These are phyloP conservation scores for Carduelis carduelis DNA, from an alignment of 2,797 vertebrate species.

Conservation along the genomic window DNA sequence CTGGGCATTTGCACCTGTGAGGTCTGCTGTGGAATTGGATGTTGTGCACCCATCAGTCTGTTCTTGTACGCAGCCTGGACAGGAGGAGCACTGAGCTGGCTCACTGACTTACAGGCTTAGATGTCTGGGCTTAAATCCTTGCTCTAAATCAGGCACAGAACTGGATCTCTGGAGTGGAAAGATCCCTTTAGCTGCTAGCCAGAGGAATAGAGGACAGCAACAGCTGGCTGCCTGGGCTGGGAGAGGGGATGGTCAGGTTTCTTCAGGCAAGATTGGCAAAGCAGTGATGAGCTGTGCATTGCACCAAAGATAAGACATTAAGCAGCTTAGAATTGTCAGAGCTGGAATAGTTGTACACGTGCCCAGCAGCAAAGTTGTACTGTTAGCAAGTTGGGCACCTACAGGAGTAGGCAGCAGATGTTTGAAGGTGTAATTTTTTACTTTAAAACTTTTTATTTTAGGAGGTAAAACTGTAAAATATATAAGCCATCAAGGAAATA, in stretches of 20 bases:
- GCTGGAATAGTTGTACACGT: neutral
- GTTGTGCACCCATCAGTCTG: neutral
- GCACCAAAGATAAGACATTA: constrained; percentile 31
- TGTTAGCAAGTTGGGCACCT: neutral
- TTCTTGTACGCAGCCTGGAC: neutral
- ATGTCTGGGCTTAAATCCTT: neutral
- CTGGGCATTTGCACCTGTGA: neutral
- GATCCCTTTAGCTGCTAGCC: neutral
- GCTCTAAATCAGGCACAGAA: neutral
- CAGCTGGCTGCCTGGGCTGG: neutral
- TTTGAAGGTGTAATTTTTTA: neutral
- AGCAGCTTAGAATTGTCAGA: constrained; percentile 8
- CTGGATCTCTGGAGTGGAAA: neutral
- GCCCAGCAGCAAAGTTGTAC: neutral
- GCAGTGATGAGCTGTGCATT: neutral
- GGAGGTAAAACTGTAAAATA: neutral
- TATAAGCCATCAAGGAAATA: neutral
- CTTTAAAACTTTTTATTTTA: neutral
- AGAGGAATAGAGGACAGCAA: neutral
- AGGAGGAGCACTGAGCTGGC: neutral
- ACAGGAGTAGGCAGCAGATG: neutral
- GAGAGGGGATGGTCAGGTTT: neutral
- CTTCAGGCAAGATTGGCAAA: neutral
- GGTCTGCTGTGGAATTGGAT: neutral
- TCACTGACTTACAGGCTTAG: neutral